phyloP scores from a whole-genome alignment of 1,140 invertebrate species.

The Eupeodes corollae region DNA sequence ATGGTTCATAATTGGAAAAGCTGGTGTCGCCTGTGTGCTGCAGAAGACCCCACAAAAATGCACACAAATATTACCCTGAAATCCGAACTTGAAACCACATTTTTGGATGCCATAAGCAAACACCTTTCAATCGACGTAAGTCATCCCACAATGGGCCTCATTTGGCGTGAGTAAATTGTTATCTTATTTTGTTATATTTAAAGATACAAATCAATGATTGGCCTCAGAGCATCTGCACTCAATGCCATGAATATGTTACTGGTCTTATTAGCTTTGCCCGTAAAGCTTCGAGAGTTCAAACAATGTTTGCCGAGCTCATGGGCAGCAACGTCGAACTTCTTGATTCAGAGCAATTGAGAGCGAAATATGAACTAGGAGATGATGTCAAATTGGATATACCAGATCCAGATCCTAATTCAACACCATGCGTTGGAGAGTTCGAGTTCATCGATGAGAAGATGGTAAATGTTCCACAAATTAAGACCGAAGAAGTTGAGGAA shows the following conservation, averaged over 20 bases:
- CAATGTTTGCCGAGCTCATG: constrained; percentile 16
- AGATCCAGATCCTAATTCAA: no score
- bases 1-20: constrained; percentile 9
- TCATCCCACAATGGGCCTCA: no score
- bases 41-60: constrained; percentile 8
- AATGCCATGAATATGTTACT: constrained; percentile 21
- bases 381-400: no score
- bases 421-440: neutral
- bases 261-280: constrained; percentile 23
- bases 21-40: constrained; percentile 26
- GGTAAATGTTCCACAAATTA: neutral
- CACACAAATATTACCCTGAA: constrained; percentile 15
- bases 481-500: constrained; percentile 1
- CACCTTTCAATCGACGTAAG: constrained; percentile 34
- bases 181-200: neutral
- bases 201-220: constrained; percentile 27
- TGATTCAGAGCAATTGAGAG: constrained; percentile 11
- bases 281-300: constrained; percentile 23
- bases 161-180: neutral
- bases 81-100: constrained; percentile 7
- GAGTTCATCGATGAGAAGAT: constrained; percentile 7
- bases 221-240: constrained; percentile 18
- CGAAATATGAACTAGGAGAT: constrained; percentile 15
- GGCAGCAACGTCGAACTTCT: neutral
- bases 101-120: constrained; percentile 23